Evolutionary conservation across 2,797 vertebrate species (phyloP), one percentile per base, ranked within the genome.

Genomic region (Danio jaintianensis): DNA sequence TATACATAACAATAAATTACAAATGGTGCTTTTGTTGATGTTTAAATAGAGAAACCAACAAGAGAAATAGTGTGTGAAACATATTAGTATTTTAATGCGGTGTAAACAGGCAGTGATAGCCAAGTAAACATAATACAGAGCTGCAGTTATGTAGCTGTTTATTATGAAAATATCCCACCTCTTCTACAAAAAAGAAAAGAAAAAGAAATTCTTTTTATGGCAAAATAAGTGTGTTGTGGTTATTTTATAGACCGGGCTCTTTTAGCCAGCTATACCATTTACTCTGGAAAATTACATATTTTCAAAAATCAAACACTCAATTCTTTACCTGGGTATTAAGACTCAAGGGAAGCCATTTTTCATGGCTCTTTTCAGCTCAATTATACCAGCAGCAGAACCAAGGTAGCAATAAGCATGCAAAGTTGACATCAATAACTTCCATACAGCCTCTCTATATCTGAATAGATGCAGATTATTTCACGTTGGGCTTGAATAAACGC

Each of bases 391-490:
- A 36, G 83, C 89, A 85, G 55, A 87, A 86, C 52, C 70, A 67
- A 80, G 84, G 83, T 85, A 87, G 90, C 86, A 89, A 82, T 88
- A 86, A 82, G 84, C 87, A 87, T 84, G 83, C 82, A 84, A 83
- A 85, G 76, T 87, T 89, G 89, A 91, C 90, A 90, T 89, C 86
- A 79, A 61, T 87, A 91, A 93, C 88, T 92, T 92, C 89, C 82
- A 74, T 64, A 48, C 63, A 81, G 83, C 85, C 80, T 87, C 89
- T 89, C 90, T 88, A 61, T 80, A 84, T 88, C 85, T 91, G 88
- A 93, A 93, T 88, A 91, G 88, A 90, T 91, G 90, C 90, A 93
- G 91, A 94, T 92, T 92, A 92, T 89, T 88, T 88, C 90, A 85
- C 80, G 85, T 85, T 78, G 84, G 88, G 85, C 86, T 87, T 84